Evolutionary conservation across 2,888 invertebrate species (phyloP).

Genomic region (Rhodophaea formosa): DNA sequence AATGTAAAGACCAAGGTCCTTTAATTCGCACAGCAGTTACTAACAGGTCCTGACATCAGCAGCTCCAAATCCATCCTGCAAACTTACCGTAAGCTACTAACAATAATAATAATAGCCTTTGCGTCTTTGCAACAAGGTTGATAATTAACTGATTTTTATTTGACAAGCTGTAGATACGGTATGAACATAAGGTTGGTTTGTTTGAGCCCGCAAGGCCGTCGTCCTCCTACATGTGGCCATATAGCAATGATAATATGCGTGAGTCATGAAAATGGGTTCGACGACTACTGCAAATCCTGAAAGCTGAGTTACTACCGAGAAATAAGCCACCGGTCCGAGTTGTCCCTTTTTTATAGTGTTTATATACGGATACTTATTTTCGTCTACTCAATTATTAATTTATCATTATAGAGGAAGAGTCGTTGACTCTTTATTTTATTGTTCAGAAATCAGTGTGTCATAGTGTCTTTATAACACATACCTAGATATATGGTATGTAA

Average conservation of each 20-base stretch:
- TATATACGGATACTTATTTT: too few relatives aligned
- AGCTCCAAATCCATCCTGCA: conserved; percentile 25
- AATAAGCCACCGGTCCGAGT: neutral
- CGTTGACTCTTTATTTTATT: too few relatives aligned
- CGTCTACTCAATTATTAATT: too few relatives aligned
- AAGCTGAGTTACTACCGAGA: neutral
- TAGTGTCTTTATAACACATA: too few relatives aligned
- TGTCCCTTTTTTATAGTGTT: too few relatives aligned
- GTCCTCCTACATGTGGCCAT: conserved; percentile 62
- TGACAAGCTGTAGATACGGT: neutral
- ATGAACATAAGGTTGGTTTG: conserved; percentile 17
- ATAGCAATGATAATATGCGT: conserved; percentile 49
- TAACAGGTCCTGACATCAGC: conserved; percentile 45
- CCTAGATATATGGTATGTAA: too few relatives aligned
- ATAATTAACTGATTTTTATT: conserved; percentile 21
- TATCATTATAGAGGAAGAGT: too few relatives aligned
- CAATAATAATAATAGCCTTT: neutral
- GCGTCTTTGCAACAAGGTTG: conserved; percentile 26
- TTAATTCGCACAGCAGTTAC: conserved; percentile 32
- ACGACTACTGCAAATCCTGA: conserved; percentile 2
- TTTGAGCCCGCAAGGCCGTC: conserved; percentile 54
- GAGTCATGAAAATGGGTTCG: conserved; percentile 40
- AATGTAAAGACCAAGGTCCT: conserved; percentile 36
- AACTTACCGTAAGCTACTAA: conserved; percentile 7
- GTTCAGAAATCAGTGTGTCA: too few relatives aligned